Base-by-base conservation (phyloP, 1,140 invertebrate genomes). In the Drosophila chauvacae region DNA sequence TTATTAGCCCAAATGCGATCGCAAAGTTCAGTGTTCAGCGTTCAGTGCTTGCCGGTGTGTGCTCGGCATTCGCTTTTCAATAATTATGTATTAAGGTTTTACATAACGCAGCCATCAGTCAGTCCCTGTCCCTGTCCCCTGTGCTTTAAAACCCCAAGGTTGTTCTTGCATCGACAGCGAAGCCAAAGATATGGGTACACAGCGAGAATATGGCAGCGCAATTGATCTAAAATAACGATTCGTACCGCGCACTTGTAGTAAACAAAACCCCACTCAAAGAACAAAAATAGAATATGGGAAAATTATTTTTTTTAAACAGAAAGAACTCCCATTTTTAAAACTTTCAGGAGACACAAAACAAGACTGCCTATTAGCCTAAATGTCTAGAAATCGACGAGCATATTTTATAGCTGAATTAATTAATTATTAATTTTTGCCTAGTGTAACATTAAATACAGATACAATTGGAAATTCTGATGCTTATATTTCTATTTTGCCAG, bases 81-180 rank as follows among this genome's bases (percentile, higher is more conserved):
- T 71, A 71, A 71, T 71, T 69, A 71, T 71, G 69, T 69, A 69
- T 71, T 71, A 57, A 71, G 50, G 68, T 69, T 71, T 71, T 58
- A 57, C 68, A 69, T 56, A 63, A 28, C 45, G 59, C 35, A 26
- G 35, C 45, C 33, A 64, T 64, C 59, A 50, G 51, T 69, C 63
- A 7, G 59, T 64, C 64, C 44, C 26, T 68, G 64, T 50, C 23
- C 23, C 48, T 28, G 44, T 14, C 26, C 26, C 26, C 26, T 5
- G 4, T 28, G 35, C 62, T 39, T 39, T 30, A 56, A 35, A 23
- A 47, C 13, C 35, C 20, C 63, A 57, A 69, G 68, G 63, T 41
- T 69, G 42, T 44, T 69, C 42, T 69, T 69, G 45, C 59, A 69
- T 47, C 63, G 16, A 26, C 33, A 20, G 20, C 39, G n/a, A 28